A percentile compares a stretch with the other conserved stretches of the same genome.
These are phyloP conservation scores for Silurus meridionalis DNA, from an alignment of 2,113 vertebrate species.

Conservation along the genomic window DNA sequence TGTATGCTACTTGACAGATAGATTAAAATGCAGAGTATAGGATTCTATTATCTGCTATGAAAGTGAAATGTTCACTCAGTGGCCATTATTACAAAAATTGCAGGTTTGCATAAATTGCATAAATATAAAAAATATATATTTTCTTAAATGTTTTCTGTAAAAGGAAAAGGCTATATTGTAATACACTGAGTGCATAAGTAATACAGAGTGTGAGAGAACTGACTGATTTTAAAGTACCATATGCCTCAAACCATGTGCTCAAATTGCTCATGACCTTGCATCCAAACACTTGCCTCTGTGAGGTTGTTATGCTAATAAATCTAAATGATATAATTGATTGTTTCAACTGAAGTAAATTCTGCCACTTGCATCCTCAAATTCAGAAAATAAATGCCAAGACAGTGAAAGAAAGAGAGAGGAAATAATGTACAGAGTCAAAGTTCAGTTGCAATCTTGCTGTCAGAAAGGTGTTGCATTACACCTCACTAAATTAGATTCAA, in stretches of 20 bases:
- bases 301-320: constrained; percentile 32
- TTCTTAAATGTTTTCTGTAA: background rate
- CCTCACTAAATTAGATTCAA: constrained; percentile 56
- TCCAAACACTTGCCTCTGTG: constrained; percentile 14
- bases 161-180: background rate
- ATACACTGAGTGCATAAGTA: background rate
- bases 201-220: background rate
- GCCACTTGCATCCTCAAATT: constrained; percentile 16
- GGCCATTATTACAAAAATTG: background rate
- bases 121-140: background rate
- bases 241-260: constrained; percentile 9
- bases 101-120: background rate
- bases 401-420: background rate
- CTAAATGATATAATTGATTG: constrained; percentile 13
- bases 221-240: background rate
- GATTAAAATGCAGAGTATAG: no score
- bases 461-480: constrained; percentile 52
- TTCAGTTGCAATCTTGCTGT: constrained; percentile 46
- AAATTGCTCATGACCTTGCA: constrained; percentile 40
- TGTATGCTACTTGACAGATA: background rate
- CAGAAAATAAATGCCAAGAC: no score
- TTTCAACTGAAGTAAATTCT: background rate
- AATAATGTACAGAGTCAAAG: constrained; percentile 53
- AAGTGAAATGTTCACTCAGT: background rate
- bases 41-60: background rate